phyloP scores from a whole-genome alignment of 1,140 invertebrate species.

The Tetraneura akinire region DNA sequence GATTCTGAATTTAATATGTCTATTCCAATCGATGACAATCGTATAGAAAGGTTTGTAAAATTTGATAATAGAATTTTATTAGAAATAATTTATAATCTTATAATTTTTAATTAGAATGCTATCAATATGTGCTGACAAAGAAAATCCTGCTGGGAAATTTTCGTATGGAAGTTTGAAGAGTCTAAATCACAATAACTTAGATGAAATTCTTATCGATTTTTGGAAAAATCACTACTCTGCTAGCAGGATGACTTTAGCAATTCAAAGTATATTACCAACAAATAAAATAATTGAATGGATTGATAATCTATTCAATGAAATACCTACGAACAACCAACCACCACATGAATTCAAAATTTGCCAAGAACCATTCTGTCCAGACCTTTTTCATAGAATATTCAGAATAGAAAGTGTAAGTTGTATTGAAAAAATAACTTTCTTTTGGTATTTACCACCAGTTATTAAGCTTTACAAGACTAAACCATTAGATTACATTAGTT shows the following conservation, averaged over 20 bases:
- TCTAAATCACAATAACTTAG: constrained; percentile 70
- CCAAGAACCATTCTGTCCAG: constrained; percentile 62
- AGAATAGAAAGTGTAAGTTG: constrained; percentile 81
- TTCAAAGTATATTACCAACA: constrained; percentile 78
- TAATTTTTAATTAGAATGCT: constrained; percentile 37
- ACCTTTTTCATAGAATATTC: constrained; percentile 72
- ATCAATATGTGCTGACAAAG: constrained; percentile 63
- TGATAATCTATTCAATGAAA: constrained; percentile 65
- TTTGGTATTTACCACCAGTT: constrained; percentile 80
- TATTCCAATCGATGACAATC: constrained; percentile 67
- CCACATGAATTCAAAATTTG: constrained; percentile 65
- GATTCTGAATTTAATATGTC: constrained; percentile 86
- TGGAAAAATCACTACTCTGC: constrained; percentile 81
- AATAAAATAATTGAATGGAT: constrained; percentile 74
- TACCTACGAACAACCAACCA: constrained; percentile 67
- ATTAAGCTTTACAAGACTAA: constrained; percentile 73
- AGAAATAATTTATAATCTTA: neutral
- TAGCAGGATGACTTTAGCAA: constrained; percentile 82
- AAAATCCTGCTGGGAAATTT: constrained; percentile 78
- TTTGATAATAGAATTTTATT: neutral
- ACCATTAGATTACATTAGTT: constrained; percentile 77
- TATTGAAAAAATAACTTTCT: constrained; percentile 71
- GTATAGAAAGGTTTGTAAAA: constrained; percentile 70
- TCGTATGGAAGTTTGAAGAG: constrained; percentile 83
- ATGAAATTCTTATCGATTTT: constrained; percentile 74